Evolutionary conservation across 2,113 vertebrate genomes (phyloP), one percentile per base, ranked within the genome.

Genomic region (Gracilinanus agilis): DNA sequence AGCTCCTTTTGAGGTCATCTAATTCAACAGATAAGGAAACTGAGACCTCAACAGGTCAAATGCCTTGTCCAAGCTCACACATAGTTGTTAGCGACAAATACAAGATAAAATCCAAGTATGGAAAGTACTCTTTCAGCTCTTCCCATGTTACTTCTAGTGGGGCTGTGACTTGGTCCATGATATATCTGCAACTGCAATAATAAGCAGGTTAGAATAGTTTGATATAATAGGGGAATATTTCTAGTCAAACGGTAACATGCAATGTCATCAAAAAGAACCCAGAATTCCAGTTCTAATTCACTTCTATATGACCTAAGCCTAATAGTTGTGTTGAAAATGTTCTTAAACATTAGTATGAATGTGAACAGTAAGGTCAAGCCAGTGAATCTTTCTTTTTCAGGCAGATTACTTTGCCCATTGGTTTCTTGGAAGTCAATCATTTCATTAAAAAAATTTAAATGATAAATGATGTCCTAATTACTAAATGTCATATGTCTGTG

Each of bases 331-430:
- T 56, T 91, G 93, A 44, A 21, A 90, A 91, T 75, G 94, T 34
- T 98, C 92, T 97, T 97, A 2, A 90, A 94, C 8, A 9, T 67
- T 91, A 44, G 54, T 75, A 25, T 97, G 61, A 89, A 94, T 96
- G 40, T 95, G 95, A 25, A 88, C 34, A 91, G 91, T 94, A 95
- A 95, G 92, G 56, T 90, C 90, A 94, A 95, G 92, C 88, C 40
- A 95, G 44, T 93, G 55, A 95, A 96, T 91, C 92, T 90, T 90
- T 55, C 90, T 96, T 54, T 88, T 96, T 44, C 90, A 88, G 88
- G 54, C 54, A 96, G 94, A 96, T 89, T 5, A 91, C 92, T 96
- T 93, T 94, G n/a, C 93, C 55, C 44, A 90, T 2, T 83, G 92
- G 10, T 83, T 88, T 96, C 95, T 94, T 96, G 95, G 89, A 96